Conservation (phyloP, 2,888 invertebrate species). For the Hydriomena furcata region DNA sequence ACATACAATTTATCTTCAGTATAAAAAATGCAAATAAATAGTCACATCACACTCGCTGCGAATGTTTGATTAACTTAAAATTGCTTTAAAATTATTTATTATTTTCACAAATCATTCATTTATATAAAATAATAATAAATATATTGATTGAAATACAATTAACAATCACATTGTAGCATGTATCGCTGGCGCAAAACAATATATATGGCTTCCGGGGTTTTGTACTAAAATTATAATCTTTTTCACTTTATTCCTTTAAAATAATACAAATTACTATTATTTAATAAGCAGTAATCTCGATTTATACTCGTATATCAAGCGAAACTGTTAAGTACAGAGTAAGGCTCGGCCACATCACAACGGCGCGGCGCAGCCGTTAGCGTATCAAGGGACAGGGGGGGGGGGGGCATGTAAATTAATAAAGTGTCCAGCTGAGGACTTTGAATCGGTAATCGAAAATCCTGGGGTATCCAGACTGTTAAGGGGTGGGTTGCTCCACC, state of each 20-base stretch:
- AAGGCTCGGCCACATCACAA: slow-evolving; percentile 21
- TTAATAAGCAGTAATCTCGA: slow-evolving; percentile 40
- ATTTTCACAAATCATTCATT: slow-evolving; percentile 22
- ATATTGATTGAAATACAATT: slow-evolving; percentile 54
- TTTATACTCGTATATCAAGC: slow-evolving; percentile 19
- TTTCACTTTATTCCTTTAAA: slow-evolving; percentile 17
- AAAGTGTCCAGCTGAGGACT: no score
- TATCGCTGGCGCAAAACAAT: slow-evolving; percentile 59
- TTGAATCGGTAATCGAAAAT: no score
- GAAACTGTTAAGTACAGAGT: slow-evolving; percentile 52
- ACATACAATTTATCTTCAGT: slow-evolving; percentile 66
- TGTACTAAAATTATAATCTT: slow-evolving; percentile 63
- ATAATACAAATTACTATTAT: slow-evolving; percentile 19
- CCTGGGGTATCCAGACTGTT: no score
- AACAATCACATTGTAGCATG: slow-evolving; percentile 70
- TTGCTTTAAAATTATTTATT: slow-evolving; percentile 45
- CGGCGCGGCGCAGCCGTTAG: no score
- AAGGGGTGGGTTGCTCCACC: no score
- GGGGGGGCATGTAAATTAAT: no score
- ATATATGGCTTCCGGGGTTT: slow-evolving; percentile 68
- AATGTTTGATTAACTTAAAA: slow-evolving; percentile 66
- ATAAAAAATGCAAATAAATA: slow-evolving; percentile 78
- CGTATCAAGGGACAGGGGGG: no score
- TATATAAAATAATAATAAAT: slow-evolving; percentile 21
- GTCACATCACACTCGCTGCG: slow-evolving; percentile 73